Evolutionary conservation across 1,140 invertebrate species (phyloP).

Genomic region (Diplogasteroides magnus): DNA sequence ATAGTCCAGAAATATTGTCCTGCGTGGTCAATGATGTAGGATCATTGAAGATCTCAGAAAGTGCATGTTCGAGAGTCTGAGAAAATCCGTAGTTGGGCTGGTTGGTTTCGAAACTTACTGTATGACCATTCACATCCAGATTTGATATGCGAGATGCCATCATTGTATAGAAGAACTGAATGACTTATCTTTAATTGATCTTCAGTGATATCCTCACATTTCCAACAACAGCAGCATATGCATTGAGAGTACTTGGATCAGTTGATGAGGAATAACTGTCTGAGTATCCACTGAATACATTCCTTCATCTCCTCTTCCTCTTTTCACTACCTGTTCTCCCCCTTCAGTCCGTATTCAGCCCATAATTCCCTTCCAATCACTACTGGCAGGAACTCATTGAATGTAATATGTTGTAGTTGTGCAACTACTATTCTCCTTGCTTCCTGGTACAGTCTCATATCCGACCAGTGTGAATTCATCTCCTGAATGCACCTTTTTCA

Average conservation of each 20-base stretch:
- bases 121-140: too few species aligned
- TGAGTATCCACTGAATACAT: neutral
- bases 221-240: neutral
- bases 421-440: slow-evolving; percentile 68
- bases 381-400: slow-evolving; percentile 56
- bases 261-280: neutral
- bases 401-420: slow-evolving; percentile 55
- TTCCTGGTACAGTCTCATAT: slow-evolving; percentile 86
- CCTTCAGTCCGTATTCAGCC: slow-evolving; percentile 14
- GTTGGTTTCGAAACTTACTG: too few species aligned
- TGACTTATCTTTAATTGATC: too few species aligned
- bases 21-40: neutral
- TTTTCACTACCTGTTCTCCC: neutral
- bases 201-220: too few species aligned
- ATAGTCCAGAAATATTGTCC: neutral
- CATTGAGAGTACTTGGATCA: neutral
- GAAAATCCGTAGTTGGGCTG: too few species aligned
- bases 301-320: too few species aligned
- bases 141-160: too few species aligned
- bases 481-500: slow-evolving; percentile 10
- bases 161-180: too few species aligned
- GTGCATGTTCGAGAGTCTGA: neutral
- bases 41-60: neutral
- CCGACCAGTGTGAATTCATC: slow-evolving; percentile 87
- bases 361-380: slow-evolving; percentile 50